Evolutionary conservation across 2,888 invertebrate species (phyloP).

Genomic region (Colletes collaris): DNA sequence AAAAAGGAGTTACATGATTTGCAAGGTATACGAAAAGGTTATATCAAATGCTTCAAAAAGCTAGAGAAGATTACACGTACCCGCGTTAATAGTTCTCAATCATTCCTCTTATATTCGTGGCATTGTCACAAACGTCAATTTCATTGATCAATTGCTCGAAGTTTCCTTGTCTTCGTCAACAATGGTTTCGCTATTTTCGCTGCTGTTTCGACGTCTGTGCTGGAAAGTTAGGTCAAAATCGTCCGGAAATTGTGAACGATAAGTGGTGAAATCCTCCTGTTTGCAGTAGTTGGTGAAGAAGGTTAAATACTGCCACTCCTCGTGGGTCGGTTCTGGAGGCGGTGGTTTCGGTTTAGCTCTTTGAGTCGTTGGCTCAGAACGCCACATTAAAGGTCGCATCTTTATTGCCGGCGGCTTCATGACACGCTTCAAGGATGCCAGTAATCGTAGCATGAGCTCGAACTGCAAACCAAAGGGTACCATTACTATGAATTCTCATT

Average conservation of each 20-base stretch:
- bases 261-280: slow-evolving; percentile 73
- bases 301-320: slow-evolving; percentile 72
- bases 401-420: slow-evolving; percentile 75
- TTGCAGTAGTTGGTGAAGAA: slow-evolving; percentile 76
- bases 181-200: background rate
- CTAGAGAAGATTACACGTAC: no score
- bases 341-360: slow-evolving; percentile 54
- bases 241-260: slow-evolving; percentile 77
- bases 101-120: no score
- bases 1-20: no score
- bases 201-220: slow-evolving; percentile 25
- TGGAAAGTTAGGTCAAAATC: slow-evolving; percentile 72
- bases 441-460: slow-evolving; percentile 74
- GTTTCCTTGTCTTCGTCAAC: background rate
- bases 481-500: no score
- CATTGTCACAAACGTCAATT: background rate
- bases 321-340: slow-evolving; percentile 68
- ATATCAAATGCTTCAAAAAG: no score
- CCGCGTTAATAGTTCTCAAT: no score
- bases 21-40: no score
- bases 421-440: slow-evolving; percentile 73
- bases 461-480: slow-evolving; percentile 62
- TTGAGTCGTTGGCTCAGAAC: slow-evolving; percentile 67
- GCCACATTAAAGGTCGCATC: slow-evolving; percentile 66
- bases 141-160: background rate